Conservation (phyloP, 1,140 invertebrate genomes). For the Nebria ingens region DNA sequence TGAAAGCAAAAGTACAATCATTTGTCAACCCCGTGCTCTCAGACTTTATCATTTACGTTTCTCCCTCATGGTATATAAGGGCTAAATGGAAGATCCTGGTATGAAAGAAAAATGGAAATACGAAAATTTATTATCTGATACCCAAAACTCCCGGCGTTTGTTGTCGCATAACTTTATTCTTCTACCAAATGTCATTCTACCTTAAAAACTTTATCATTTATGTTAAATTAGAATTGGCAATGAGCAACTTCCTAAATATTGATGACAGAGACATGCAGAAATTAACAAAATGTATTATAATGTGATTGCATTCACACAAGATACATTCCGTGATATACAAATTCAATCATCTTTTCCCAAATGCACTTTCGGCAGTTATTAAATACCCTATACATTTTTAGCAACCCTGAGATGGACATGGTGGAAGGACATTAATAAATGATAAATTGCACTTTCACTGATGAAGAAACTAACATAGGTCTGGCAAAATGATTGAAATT, state of each 20-base stretch:
- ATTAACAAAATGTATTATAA: too few species aligned
- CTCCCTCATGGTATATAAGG: background rate
- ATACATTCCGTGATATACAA: too few species aligned
- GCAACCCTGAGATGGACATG: too few species aligned
- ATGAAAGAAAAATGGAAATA: conserved; percentile 8
- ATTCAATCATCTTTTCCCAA: too few species aligned
- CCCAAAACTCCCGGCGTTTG: background rate
- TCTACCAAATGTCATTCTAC: background rate
- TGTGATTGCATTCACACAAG: too few species aligned
- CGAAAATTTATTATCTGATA: conserved; percentile 5
- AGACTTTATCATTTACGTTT: conserved; percentile 1
- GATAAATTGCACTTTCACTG: too few species aligned
- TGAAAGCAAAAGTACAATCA: conserved; percentile 1
- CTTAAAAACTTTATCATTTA: background rate
- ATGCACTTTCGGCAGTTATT: too few species aligned
- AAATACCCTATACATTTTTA: too few species aligned
- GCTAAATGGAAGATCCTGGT: background rate
- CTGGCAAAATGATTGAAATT: too few species aligned
- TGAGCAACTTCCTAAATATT: background rate
- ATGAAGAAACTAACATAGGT: too few species aligned
- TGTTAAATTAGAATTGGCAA: background rate
- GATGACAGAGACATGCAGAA: too few species aligned
- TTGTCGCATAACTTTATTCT: background rate
- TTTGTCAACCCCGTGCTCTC: conserved; percentile 5
- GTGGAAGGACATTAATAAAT: too few species aligned